Base-by-base conservation (phyloP, 2,113 vertebrate species). In the Pseudorasbora parva region DNA sequence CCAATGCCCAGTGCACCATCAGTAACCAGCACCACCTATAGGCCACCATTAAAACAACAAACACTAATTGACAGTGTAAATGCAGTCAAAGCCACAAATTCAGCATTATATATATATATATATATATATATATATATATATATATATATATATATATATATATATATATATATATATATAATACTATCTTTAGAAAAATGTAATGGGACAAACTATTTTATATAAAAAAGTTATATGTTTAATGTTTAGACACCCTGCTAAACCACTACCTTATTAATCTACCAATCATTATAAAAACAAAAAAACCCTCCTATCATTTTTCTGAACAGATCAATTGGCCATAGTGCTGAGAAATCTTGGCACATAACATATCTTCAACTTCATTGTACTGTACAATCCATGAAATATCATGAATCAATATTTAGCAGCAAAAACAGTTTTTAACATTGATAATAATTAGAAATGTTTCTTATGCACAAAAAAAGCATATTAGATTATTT, bases 1-100 rank as follows among this genome's bases (percentile, higher is more conserved):
- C 98, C 98, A 49, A 99, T 99, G 19, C 98, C 98, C 76, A 99
- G 89, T 84, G 97, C 96, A 83, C 98, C 98, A 11, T 99, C 98
- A 0, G 98, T 99, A 83, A 99, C 97, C 17, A 99, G 94, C 81
- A 99, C 96, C 86, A 99, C 93, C 98, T 99, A 84, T 5, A 89
- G 71, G 88, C 87, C 72, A 84, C 19, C 62, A 75, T 49, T 60
- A 83, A 3, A 54, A 84, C 51, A 78, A 10, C 30, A 17, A 43
- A 47, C 60, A 73, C 59, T n/a, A 21, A 82, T 45, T 49, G 37
- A 43, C 3, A 84, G 23, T 1, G 10, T 49, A 41, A 74, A 23
- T 45, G 21, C 30, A 33, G 54, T 33, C 51, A 37, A 8, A 37
- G n/a, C 11, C 14, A 43, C 5, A 41, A 11, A 71, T 45, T 43